Evolutionary conservation across 2,113 vertebrate genomes (phyloP).

Genomic region (Maccullochella peelii): DNA sequence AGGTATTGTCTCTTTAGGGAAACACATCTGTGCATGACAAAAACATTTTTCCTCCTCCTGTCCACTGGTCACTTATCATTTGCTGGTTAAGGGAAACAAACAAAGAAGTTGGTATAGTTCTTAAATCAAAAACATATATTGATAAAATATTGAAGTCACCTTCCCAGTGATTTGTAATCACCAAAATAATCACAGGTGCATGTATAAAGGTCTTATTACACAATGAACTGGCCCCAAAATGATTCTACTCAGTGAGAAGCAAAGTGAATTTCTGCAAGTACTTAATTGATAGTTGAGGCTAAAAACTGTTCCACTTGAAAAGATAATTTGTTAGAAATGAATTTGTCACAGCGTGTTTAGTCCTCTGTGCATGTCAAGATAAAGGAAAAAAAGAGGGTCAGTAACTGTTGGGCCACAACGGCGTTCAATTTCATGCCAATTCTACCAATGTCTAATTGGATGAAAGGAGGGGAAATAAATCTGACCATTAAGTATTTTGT

Average conservation of each 20-base stretch:
- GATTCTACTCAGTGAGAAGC: slow-evolving; percentile 12
- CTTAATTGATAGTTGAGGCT: slow-evolving; percentile 84
- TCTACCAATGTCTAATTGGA: slow-evolving; percentile 45
- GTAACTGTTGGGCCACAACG: slow-evolving; percentile 33
- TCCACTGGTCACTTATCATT: neutral
- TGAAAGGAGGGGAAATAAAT: slow-evolving; percentile 43
- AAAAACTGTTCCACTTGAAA: slow-evolving; percentile 71
- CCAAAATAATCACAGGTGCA: neutral
- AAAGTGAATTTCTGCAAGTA: slow-evolving; percentile 61
- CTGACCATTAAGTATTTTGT: slow-evolving; percentile 34
- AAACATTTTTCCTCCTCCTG: slow-evolving; percentile 20
- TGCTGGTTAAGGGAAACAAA: neutral
- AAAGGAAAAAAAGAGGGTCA: slow-evolving; percentile 71
- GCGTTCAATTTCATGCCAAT: slow-evolving; percentile 59
- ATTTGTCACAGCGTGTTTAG: slow-evolving; percentile 72
- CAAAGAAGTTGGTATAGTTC: neutral
- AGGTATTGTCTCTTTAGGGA: slow-evolving; percentile 28
- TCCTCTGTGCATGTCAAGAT: slow-evolving; percentile 69
- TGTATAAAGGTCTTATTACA: neutral
- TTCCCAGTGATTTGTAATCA: neutral
- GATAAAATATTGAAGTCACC: too few relatives aligned
- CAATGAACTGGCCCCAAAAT: neutral
- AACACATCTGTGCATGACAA: slow-evolving; percentile 25
- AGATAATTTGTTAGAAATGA: slow-evolving; percentile 78
- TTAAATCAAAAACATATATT: neutral